Percentiles rank a stretch among this genome's conserved stretches.
Evolutionary conservation across 2,113 vertebrate species (phyloP).

Genomic region (Dipodomys merriami): DNA sequence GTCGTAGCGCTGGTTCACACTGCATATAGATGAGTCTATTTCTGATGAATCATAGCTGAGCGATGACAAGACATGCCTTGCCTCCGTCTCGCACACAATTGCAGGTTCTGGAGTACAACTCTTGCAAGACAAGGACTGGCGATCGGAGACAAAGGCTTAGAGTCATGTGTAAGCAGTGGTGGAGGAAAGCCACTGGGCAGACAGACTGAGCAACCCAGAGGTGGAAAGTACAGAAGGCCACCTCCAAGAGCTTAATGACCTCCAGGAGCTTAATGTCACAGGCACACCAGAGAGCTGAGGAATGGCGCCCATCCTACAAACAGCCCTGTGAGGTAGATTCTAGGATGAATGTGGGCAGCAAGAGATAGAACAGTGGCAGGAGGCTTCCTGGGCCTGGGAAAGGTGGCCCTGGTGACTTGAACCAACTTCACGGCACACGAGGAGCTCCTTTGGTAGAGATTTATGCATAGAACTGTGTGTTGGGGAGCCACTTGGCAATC

Average conservation of each 20-base stretch:
- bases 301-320: no score
- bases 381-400: background rate
- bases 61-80: background rate
- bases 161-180: background rate
- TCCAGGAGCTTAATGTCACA: background rate
- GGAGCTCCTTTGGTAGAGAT: background rate
- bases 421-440: no score
- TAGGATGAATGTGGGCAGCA: rapidly evolving
- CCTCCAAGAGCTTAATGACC: background rate
- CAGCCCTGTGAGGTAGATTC: no score
- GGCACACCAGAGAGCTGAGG: no score
- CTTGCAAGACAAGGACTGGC: background rate
- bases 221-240: background rate
- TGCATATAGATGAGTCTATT: slow-evolving; percentile 33
- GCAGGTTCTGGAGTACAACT: background rate
- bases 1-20: background rate
- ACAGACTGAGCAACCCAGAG: background rate
- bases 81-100: background rate
- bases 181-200: background rate
- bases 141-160: background rate
- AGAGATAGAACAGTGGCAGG: background rate
- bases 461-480: background rate
- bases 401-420: background rate
- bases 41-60: background rate
- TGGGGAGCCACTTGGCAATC: background rate